Percentiles rank a stretch among this genome's conserved stretches.
Conservation (phyloP, 1,140 invertebrate species). For the Papilio polyxenes region DNA sequence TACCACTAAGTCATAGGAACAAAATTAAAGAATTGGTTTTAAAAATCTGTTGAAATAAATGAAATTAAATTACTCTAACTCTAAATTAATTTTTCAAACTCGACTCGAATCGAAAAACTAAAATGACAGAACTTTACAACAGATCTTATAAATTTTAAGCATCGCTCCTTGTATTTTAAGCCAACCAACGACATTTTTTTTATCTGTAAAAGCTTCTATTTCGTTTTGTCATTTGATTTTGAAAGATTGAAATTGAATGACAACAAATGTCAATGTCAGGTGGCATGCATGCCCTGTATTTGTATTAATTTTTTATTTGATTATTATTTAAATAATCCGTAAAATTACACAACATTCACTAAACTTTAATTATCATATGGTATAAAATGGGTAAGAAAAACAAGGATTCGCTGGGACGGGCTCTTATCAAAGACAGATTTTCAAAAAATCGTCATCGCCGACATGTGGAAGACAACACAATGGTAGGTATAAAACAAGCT, state of each 20-base stretch:
- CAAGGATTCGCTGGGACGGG: constrained; percentile 84
- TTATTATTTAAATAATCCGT: not conserved
- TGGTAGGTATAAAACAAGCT: constrained; percentile 81
- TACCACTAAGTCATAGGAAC: not conserved
- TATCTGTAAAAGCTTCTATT: not conserved
- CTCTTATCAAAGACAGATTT: constrained; percentile 90
- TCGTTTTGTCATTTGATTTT: not conserved
- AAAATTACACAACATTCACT: not conserved
- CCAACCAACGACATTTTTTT: not conserved
- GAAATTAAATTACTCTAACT: not conserved
- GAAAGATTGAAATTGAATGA: constrained; percentile 10
- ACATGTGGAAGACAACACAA: constrained; percentile 83
- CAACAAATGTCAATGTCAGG: constrained; percentile 32
- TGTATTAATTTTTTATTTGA: constrained; percentile 1
- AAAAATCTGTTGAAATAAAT: not conserved
- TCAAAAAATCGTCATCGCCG: constrained; percentile 80
- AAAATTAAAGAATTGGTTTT: not conserved
- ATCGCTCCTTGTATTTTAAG: not conserved
- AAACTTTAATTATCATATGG: constrained; percentile 12
- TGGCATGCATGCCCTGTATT: not conserved
- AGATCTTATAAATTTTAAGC: not conserved
- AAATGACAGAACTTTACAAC: not conserved
- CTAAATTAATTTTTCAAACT: not conserved
- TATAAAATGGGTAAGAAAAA: constrained; percentile 84
- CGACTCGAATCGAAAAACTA: not conserved